These are phyloP conservation scores for Virgularia gustaviana DNA, from an alignment of 92 coral and sea anemone genomes.

Conservation along the genomic window DNA sequence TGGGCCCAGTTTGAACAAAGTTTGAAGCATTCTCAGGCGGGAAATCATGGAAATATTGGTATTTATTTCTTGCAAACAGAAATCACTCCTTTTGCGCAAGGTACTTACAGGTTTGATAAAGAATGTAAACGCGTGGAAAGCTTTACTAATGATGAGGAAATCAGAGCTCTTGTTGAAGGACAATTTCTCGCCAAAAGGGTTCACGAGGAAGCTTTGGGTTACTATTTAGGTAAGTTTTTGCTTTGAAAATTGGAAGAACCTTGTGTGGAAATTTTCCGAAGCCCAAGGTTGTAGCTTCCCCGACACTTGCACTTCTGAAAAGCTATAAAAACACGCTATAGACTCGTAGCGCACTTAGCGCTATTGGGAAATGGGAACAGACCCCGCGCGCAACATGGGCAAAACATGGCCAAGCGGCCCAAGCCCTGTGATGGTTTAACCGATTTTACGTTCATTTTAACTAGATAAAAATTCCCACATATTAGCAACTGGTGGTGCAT, in stretches of 20 bases:
- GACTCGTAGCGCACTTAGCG: no score
- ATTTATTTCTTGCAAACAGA: slow-evolving; percentile 84
- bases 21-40: slow-evolving; percentile 65
- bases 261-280: neutral
- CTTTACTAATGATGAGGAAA: slow-evolving; percentile 72
- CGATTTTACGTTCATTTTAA: no score
- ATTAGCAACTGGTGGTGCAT: slow-evolving; percentile 99
- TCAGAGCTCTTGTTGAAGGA: slow-evolving; percentile 88
- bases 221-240: slow-evolving; percentile 65
- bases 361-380: no score
- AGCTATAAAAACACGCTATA: no score
- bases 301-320: neutral
- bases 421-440: no score
- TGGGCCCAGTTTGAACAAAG: slow-evolving; percentile 76
- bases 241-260: no score
- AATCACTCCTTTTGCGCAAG: slow-evolving; percentile 92
- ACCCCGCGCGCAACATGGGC: no score
- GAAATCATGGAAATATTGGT: slow-evolving; percentile 92
- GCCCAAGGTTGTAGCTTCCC: neutral
- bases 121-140: slow-evolving; percentile 61
- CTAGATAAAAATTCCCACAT: slow-evolving; percentile 72
- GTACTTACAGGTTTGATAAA: slow-evolving; percentile 71
- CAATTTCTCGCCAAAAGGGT: slow-evolving; percentile 94
- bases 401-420: no score
- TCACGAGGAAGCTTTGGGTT: slow-evolving; percentile 88